Evolutionary conservation across 2,888 invertebrate genomes (phyloP).

Genomic region (Caenorhabditis sinica): DNA sequence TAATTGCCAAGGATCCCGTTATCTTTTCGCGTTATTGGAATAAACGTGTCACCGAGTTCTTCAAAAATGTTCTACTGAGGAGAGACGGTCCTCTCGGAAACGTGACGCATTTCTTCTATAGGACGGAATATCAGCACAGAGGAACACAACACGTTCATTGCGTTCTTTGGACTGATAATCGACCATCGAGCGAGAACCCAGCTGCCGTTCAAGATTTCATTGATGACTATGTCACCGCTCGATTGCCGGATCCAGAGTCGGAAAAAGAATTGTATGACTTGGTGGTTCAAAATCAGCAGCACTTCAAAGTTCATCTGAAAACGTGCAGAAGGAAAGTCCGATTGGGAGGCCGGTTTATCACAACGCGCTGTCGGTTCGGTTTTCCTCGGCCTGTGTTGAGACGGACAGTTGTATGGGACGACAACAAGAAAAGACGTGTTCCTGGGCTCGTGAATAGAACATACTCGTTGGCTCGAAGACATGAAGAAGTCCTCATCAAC

Average conservation of each 20-base stretch:
- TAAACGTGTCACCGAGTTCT: neutral
- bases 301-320: too few relatives aligned
- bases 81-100: conserved; percentile 26
- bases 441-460: neutral
- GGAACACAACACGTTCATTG: conserved; percentile 35
- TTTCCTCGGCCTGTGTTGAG: conserved; percentile 38
- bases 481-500: conserved; percentile 20
- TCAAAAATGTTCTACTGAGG: neutral
- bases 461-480: neutral
- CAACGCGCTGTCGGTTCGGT: conserved; percentile 33
- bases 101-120: conserved; percentile 16
- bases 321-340: too few relatives aligned
- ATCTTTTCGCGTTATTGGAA: conserved; percentile 27
- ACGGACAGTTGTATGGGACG: neutral
- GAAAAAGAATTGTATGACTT: neutral
- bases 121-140: conserved; percentile 27
- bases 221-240: conserved; percentile 8
- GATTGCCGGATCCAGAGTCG: neutral
- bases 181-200: neutral
- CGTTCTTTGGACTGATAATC: conserved; percentile 16
- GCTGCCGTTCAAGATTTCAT: neutral
- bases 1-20: conserved; percentile 20
- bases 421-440: neutral
- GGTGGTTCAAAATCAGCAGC: neutral
- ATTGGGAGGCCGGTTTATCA: too few relatives aligned